A percentile compares a stretch with the other conserved stretches of the same genome.
phyloP scores from a whole-genome alignment of 2,113 vertebrate species.

The Setophaga petechia region DNA sequence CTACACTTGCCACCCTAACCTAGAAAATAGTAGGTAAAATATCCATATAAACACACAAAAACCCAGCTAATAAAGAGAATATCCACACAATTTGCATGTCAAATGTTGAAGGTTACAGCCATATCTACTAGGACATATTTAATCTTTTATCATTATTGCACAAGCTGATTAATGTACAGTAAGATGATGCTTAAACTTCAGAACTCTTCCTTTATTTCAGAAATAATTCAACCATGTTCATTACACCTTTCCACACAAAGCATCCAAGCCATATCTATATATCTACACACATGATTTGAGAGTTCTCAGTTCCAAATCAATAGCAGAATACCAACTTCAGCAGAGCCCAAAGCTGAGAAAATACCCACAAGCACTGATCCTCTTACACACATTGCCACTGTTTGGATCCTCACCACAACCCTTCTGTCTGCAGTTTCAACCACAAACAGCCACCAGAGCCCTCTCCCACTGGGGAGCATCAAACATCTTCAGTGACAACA shows the following conservation, averaged over 20 bases:
- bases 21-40: neutral
- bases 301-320: neutral
- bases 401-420: slow-evolving; percentile 69
- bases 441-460: slow-evolving; percentile 75
- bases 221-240: neutral
- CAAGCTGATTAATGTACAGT: neutral
- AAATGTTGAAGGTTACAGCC: neutral
- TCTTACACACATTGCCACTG: slow-evolving; percentile 63
- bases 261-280: neutral
- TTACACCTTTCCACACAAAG: neutral
- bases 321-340: neutral
- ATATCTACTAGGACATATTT: neutral
- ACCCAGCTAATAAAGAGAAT: neutral
- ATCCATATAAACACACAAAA: neutral
- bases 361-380: slow-evolving; percentile 46
- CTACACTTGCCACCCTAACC: neutral
- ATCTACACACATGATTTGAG: neutral
- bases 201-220: neutral
- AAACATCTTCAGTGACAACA: slow-evolving; percentile 71
- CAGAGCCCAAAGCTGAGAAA: slow-evolving; percentile 22
- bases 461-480: slow-evolving; percentile 41
- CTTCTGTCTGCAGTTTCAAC: slow-evolving; percentile 71
- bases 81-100: neutral
- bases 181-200: neutral
- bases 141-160: neutral